Conservation (phyloP, 2,113 vertebrate genomes). For the Toxotes jaculatrix region DNA sequence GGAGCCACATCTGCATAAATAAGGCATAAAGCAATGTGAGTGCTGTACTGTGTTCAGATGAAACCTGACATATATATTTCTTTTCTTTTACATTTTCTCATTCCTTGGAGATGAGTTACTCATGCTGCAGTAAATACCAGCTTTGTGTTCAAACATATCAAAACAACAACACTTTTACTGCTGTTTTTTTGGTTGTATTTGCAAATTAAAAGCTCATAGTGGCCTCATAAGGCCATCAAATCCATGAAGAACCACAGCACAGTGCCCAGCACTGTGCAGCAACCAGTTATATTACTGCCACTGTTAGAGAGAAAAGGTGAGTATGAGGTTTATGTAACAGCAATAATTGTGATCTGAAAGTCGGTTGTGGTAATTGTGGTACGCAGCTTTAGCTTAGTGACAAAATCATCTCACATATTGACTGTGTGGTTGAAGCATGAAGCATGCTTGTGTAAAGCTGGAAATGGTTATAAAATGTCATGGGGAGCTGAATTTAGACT, state of each 20-base stretch:
- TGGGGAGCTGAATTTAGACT: too few species aligned
- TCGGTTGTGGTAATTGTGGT: conserved; percentile 7
- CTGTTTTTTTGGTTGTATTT: neutral
- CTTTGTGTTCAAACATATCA: neutral
- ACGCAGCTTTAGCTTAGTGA: conserved; percentile 14
- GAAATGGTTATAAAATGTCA: conserved; percentile 20
- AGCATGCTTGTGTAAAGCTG: neutral
- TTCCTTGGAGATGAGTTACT: neutral
- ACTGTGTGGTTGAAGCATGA: neutral
- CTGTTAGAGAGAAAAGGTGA: conserved; percentile 14
- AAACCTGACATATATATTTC: neutral
- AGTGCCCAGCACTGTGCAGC: conserved; percentile 4
- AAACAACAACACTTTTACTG: neutral
- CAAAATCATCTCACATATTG: conserved; percentile 13
- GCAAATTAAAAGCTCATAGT: neutral
- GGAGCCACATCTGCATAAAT: neutral
- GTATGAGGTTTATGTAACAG: neutral
- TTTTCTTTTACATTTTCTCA: neutral
- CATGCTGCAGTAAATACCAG: neutral
- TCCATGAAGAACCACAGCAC: conserved; percentile 47
- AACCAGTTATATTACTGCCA: neutral
- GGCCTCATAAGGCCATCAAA: conserved; percentile 14
- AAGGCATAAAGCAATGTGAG: neutral
- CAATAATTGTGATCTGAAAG: conserved; percentile 9
- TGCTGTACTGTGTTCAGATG: neutral